Percentiles rank a stretch among this genome's conserved stretches.
These are phyloP conservation scores for Ormyrus labotus DNA, from an alignment of 2,888 invertebrate genomes.

Conservation along the genomic window DNA sequence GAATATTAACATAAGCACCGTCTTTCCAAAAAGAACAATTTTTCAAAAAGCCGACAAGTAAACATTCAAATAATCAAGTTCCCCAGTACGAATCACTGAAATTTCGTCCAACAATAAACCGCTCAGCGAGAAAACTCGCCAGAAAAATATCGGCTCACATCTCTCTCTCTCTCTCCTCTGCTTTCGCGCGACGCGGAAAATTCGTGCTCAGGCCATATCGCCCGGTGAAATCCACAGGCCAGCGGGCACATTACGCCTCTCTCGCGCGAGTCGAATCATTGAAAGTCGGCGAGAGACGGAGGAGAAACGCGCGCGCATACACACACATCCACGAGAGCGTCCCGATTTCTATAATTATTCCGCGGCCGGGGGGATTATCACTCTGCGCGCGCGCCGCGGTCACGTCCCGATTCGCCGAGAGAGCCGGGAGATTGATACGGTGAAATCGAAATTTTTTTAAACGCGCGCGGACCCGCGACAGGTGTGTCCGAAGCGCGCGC, in stretches of 20 bases:
- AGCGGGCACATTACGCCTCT: too few relatives aligned
- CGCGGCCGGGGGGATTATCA: constrained; percentile 35
- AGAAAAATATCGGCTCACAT: background rate
- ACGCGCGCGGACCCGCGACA: too few relatives aligned
- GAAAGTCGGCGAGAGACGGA: constrained; percentile 19
- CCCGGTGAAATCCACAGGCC: too few relatives aligned
- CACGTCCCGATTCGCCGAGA: constrained; percentile 47
- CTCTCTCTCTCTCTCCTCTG: background rate
- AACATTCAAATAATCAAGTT: too few relatives aligned
- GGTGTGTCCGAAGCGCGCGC: too few relatives aligned
- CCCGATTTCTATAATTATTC: constrained; percentile 55
- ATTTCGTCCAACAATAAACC: background rate
- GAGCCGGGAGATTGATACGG: too few relatives aligned
- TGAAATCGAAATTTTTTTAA: too few relatives aligned
- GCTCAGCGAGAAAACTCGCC: too few relatives aligned
- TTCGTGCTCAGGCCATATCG: background rate
- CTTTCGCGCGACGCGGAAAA: constrained; percentile 22
- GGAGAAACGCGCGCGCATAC: constrained; percentile 13
- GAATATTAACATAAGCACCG: too few relatives aligned
- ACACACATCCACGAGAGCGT: background rate
- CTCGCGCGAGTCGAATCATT: constrained; percentile 6
- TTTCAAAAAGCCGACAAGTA: too few relatives aligned
- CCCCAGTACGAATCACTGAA: background rate
- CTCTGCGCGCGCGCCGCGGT: constrained; percentile 11
- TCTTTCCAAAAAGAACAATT: too few relatives aligned